phyloP scores from a whole-genome alignment of 2,113 vertebrate genomes.

The Setophaga kirtlandii region DNA sequence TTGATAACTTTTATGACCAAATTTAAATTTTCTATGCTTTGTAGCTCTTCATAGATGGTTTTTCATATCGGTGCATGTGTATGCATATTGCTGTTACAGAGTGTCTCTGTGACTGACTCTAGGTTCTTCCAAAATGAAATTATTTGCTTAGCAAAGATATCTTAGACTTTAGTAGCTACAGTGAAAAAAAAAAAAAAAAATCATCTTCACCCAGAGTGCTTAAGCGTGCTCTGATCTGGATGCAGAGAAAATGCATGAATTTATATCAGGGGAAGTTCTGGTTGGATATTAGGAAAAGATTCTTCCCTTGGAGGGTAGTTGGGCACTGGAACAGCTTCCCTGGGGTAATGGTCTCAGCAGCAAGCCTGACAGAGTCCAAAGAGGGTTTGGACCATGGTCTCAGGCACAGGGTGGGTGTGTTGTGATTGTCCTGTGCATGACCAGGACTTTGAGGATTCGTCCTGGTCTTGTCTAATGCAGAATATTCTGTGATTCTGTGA shows the following conservation, averaged over 20 bases:
- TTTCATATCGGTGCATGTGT: neutral
- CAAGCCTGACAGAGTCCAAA: neutral
- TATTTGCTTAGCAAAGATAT: neutral
- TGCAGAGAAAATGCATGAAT: neutral
- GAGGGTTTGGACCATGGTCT: too few relatives aligned
- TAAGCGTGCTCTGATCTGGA: neutral
- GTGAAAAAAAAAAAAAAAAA: neutral
- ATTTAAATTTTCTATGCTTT: neutral
- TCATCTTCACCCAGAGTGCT: neutral
- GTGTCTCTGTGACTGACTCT: neutral
- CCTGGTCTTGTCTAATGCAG: neutral
- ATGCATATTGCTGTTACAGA: neutral
- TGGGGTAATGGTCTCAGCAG: neutral
- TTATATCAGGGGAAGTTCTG: neutral
- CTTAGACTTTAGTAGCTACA: neutral
- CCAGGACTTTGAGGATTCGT: neutral
- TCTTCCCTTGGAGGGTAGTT: neutral
- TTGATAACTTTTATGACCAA: neutral
- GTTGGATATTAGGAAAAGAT: rapidly evolving
- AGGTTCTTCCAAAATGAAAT: neutral
- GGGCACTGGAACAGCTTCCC: neutral
- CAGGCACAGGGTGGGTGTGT: neutral
- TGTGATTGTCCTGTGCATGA: neutral
- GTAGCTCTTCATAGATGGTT: neutral
- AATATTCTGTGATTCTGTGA: neutral